phyloP scores from a whole-genome alignment of 2,888 invertebrate species.

The Amiota communis region DNA sequence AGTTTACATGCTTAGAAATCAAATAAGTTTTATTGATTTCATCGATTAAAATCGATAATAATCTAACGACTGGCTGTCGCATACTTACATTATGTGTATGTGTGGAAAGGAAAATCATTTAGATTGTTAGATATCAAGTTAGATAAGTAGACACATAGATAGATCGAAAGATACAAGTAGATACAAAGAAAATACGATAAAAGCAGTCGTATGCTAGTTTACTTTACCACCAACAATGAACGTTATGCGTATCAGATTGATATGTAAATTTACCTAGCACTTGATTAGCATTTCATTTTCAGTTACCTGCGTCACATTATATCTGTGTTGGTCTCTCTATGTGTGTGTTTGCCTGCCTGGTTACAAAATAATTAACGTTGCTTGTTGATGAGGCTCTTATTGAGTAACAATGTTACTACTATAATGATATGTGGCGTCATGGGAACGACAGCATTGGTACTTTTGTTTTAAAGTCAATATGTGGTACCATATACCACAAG shows the following conservation, averaged over 20 bases:
- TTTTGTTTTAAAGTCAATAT: background rate
- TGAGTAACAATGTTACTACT: background rate
- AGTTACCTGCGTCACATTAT: conserved; percentile 30
- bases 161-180: background rate
- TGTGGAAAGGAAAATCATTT: no score
- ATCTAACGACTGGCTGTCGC: no score
- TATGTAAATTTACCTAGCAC: conserved; percentile 56
- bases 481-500: no score
- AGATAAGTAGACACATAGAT: background rate
- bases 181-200: conserved; percentile 40
- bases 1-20: background rate
- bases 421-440: background rate
- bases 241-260: conserved; percentile 34
- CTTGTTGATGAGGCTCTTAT: background rate
- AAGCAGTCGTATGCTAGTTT: conserved; percentile 48
- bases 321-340: background rate
- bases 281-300: conserved; percentile 57
- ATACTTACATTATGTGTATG: no score
- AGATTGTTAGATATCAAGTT: background rate
- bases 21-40: conserved; percentile 53
- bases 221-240: conserved; percentile 26
- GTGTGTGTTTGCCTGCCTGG: conserved; percentile 38
- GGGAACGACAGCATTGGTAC: background rate
- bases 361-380: conserved; percentile 52
- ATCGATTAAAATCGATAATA: no score